phyloP scores from a whole-genome alignment of 2,888 invertebrate species.

The Nasonia oneida region DNA sequence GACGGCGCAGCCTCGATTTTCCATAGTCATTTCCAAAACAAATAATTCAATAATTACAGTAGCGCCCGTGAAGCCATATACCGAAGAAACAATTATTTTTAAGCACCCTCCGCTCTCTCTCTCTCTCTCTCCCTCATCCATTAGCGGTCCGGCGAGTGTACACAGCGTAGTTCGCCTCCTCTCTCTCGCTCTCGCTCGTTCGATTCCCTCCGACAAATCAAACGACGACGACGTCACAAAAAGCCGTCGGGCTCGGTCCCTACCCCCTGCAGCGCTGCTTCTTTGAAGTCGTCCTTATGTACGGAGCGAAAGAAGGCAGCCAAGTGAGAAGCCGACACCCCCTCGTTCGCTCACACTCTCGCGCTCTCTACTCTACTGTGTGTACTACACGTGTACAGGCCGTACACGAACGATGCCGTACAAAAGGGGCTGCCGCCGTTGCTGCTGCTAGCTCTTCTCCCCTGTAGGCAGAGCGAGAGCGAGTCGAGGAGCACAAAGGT shows the following conservation, averaged over 20 bases:
- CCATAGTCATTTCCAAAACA: constrained; percentile 9
- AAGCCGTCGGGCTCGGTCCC: constrained; percentile 8
- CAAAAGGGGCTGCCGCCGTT: neutral
- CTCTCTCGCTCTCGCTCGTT: neutral
- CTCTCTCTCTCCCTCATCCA: constrained; percentile 26
- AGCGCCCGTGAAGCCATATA: neutral
- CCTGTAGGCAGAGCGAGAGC: constrained; percentile 45
- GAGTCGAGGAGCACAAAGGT: constrained; percentile 67
- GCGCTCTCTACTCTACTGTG: neutral
- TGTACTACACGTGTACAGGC: neutral
- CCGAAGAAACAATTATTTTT: constrained; percentile 13
- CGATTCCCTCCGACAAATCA: constrained; percentile 47
- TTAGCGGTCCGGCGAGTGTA: constrained; percentile 41
- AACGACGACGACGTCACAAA: constrained; percentile 47
- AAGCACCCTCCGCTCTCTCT: constrained; percentile 4
- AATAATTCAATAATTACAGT: constrained; percentile 11
- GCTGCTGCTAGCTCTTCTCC: neutral
- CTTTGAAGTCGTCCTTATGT: constrained; percentile 60
- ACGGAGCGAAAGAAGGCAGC: constrained; percentile 61
- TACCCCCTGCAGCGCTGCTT: neutral
- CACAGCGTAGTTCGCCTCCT: neutral
- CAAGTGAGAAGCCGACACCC: constrained; percentile 64
- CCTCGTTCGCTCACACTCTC: constrained; percentile 12
- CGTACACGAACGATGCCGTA: neutral
- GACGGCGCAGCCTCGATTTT: neutral